Conservation (phyloP, 2,888 invertebrate genomes). For the Trachelus iudaicus region DNA sequence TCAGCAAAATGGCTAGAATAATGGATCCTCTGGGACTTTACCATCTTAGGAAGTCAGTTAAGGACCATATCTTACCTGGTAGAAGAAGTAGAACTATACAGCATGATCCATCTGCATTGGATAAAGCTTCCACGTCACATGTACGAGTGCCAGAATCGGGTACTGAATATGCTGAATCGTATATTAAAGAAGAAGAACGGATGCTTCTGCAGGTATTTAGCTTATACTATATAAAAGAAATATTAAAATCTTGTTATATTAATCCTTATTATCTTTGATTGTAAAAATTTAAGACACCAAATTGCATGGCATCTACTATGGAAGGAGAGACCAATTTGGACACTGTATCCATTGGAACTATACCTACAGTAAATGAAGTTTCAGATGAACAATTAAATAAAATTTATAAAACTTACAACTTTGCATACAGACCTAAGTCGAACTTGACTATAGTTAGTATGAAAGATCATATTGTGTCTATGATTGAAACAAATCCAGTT, state of each 20-base stretch:
- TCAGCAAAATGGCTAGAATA: not conserved
- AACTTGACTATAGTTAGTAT: conserved; percentile 50
- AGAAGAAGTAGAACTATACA: not conserved
- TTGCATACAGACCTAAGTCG: conserved; percentile 44
- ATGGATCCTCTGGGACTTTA: conserved; percentile 43
- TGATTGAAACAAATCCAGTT: conserved; percentile 77
- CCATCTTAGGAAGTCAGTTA: conserved; percentile 21
- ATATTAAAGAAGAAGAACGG: conserved; percentile 50
- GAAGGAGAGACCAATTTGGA: conserved; percentile 34
- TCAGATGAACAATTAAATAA: conserved; percentile 39
- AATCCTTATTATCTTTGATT: not conserved
- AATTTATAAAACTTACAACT: conserved; percentile 59
- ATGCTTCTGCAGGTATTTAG: conserved; percentile 43
- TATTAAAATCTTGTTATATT: not conserved
- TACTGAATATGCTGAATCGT: conserved; percentile 51
- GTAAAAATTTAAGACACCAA: not conserved
- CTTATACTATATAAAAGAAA: not conserved
- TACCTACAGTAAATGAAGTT: conserved; percentile 32
- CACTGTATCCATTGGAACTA: conserved; percentile 49
- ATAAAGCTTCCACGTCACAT: not conserved
- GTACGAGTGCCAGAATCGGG: conserved; percentile 25
- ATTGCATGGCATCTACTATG: not conserved
- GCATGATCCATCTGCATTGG: not conserved
- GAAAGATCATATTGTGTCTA: conserved; percentile 73
- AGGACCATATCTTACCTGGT: not conserved